Evolutionary conservation across 1,140 invertebrate species (phyloP), one percentile per base, ranked within the genome.

Genomic region (Druon quercuslanigerum): DNA sequence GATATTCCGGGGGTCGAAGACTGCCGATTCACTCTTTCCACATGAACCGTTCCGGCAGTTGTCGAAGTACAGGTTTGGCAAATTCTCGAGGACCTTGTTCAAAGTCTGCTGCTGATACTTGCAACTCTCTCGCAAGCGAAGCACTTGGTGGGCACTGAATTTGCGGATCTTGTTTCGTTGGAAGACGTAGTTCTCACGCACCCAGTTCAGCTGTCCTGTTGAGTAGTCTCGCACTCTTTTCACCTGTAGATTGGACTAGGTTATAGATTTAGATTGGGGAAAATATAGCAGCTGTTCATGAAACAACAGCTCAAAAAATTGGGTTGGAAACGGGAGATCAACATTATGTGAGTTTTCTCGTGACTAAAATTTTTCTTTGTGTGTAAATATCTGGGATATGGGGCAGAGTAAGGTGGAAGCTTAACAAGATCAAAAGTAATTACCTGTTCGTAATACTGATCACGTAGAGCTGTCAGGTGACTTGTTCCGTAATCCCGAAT

Each of bases 41-140:
- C 96, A 97, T 0, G 95, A 96, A 12, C 97, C 97, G 78, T 95
- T 96, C 52, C 96, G 94, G 86, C 97, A 98, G 88, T 98, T 98
- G 89, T 98, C 97, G 80, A 98, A 95, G 90, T 99, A 96, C 11
- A 98, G 92, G 84, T 94, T 96, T n/a, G 97, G 97, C 81, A 99
- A 92, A 87, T 97, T 98, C 87, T 99, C 98, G 51, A 99, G 88
- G 1, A 99, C 95, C 89, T 98, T 98, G 90, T 98, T 97, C 9
- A 99, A 90, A 5, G 97, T 97, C 89, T 97, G 96, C 88, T 98
- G 97, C 88, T 98, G 97, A 84, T 98, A 97, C 90, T 98, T 98
- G 93, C 98, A 98, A 8, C 96, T 97, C 89, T 98, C 97, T 9
- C 97, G 94, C 5, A 98, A 91, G 66, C 96, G 93, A 16, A 98